These are phyloP conservation scores for Heterocephalus glaber DNA, from an alignment of 2,113 vertebrate species.

Conservation along the genomic window DNA sequence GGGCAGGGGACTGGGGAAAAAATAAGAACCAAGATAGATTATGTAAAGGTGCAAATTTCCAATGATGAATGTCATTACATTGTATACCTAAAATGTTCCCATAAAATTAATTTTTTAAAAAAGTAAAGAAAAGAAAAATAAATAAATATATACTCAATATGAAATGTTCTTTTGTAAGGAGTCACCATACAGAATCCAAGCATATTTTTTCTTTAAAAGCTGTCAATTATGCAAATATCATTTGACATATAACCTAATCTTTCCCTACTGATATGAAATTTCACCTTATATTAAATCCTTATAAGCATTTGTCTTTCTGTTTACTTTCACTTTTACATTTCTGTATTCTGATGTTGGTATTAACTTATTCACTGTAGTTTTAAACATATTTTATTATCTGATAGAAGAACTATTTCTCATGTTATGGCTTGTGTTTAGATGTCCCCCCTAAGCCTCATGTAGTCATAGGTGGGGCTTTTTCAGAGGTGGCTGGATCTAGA, in stretches of 20 bases:
- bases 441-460: too few relatives aligned
- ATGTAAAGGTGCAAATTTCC: too few relatives aligned
- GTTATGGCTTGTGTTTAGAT: too few relatives aligned
- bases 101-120: too few relatives aligned
- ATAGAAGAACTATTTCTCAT: background rate
- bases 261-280: background rate
- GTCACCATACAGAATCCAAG: background rate
- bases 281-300: background rate
- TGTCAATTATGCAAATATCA: background rate
- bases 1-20: too few relatives aligned
- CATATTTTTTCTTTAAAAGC: background rate
- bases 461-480: too few relatives aligned
- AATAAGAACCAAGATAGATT: too few relatives aligned
- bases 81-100: too few relatives aligned
- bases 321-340: background rate
- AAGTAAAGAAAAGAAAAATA: too few relatives aligned
- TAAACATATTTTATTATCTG: background rate
- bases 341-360: background rate
- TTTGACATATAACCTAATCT: background rate
- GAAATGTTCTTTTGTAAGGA: background rate
- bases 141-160: too few relatives aligned
- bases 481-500: too few relatives aligned
- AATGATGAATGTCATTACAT: too few relatives aligned
- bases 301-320: background rate
- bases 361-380: background rate